These are phyloP conservation scores for Alloscopus bannaensis DNA, from an alignment of 2,888 invertebrate genomes.

Conservation along the genomic window DNA sequence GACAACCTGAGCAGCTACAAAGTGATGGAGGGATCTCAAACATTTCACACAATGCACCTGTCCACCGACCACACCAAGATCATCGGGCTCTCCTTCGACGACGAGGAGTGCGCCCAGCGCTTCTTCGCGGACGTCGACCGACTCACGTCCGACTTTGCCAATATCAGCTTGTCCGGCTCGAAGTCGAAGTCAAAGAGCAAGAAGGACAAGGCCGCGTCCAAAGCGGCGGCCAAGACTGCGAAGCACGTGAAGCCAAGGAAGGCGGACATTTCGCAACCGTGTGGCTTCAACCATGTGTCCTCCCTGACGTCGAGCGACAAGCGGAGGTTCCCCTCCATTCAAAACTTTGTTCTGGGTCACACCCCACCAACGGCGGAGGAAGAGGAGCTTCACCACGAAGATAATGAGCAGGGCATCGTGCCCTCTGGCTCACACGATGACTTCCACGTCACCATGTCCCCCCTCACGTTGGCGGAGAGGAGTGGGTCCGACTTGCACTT, in stretches of 20 bases:
- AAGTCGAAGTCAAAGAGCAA: constrained; percentile 77
- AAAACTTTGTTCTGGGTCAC: constrained; percentile 64
- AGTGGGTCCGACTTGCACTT: constrained; percentile 62
- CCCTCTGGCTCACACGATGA: constrained; percentile 42
- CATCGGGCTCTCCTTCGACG: constrained; percentile 88
- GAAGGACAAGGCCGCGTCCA: constrained; percentile 71
- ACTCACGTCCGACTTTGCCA: constrained; percentile 85
- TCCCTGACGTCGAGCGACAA: constrained; percentile 70
- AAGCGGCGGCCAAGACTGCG: constrained; percentile 32
- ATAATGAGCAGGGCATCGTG: constrained; percentile 25
- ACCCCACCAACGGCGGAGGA: constrained; percentile 7
- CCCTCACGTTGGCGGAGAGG: constrained; percentile 49
- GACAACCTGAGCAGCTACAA: constrained; percentile 86
- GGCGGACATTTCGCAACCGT: constrained; percentile 88
- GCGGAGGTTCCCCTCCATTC: constrained; percentile 69
- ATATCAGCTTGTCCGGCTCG: constrained; percentile 85
- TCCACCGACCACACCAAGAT: constrained; percentile 86
- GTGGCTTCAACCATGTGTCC: constrained; percentile 89
- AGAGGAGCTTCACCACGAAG: too few relatives aligned
- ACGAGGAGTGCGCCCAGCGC: constrained; percentile 83
- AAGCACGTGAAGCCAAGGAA: constrained; percentile 80
- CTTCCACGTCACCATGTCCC: constrained; percentile 52
- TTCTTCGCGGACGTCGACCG: constrained; percentile 83
- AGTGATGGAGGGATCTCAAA: constrained; percentile 76
- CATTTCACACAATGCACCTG: constrained; percentile 88